Conservation (phyloP, 2,888 invertebrate genomes). For the Netelia inedita region DNA sequence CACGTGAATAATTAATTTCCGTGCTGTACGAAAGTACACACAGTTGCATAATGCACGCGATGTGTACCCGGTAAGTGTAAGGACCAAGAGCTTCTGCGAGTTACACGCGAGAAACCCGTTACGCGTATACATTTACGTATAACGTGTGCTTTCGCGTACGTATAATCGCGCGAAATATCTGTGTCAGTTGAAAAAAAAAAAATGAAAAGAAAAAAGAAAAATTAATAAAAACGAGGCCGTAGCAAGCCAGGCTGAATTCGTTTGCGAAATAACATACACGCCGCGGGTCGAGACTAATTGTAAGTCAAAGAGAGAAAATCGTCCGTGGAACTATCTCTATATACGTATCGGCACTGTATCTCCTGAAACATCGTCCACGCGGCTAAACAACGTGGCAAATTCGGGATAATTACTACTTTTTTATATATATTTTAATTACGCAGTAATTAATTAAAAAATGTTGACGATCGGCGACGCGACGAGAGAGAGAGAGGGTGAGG, state of each 20-base stretch:
- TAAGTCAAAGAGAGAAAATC: conserved; percentile 48
- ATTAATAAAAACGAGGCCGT: conserved; percentile 48
- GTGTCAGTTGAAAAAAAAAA: conserved; percentile 73
- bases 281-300: conserved; percentile 19
- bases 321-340: conserved; percentile 41
- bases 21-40: conserved; percentile 41
- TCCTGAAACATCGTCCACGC: conserved; percentile 4
- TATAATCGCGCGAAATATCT: conserved; percentile 66
- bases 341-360: conserved; percentile 40
- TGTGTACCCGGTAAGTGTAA: not conserved
- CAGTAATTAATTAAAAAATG: conserved; percentile 81
- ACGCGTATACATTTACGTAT: conserved; percentile 31
- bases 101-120: conserved; percentile 29
- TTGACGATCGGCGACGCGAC: conserved; percentile 60
- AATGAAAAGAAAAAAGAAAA: conserved; percentile 65
- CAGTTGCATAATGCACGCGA: conserved; percentile 12
- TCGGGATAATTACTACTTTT: conserved; percentile 80
- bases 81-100: conserved; percentile 8
- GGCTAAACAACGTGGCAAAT: conserved; percentile 73
- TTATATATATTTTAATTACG: conserved; percentile 79
- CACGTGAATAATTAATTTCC: conserved; percentile 81
- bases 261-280: conserved; percentile 45
- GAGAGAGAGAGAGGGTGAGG: not conserved
- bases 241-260: conserved; percentile 47
- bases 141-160: not conserved